Percentiles rank a stretch among this genome's conserved stretches.
Conservation (phyloP, 1,140 invertebrate genomes). For the Solenopsis fugax region DNA sequence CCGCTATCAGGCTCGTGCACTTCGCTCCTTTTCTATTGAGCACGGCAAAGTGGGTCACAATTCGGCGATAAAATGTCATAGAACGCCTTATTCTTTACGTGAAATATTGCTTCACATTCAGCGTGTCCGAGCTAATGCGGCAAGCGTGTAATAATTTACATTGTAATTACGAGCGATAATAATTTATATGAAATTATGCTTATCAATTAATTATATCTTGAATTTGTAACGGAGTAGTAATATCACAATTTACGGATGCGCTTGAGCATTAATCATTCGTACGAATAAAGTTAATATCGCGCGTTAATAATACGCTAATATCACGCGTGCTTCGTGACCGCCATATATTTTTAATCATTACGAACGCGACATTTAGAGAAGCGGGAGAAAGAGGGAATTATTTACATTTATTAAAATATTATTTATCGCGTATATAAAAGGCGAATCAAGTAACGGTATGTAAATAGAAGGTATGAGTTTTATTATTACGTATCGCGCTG, state of each 20-base stretch:
- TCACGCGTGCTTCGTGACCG: background rate
- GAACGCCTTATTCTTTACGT: background rate
- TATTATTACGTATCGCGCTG: slow-evolving; percentile 17
- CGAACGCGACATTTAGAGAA: background rate
- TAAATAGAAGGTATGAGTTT: slow-evolving; percentile 18
- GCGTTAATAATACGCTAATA: slow-evolving; percentile 19
- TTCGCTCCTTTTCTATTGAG: background rate
- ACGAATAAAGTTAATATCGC: background rate
- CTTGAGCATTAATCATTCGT: slow-evolving; percentile 11
- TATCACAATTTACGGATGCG: slow-evolving; percentile 19
- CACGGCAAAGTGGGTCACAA: background rate
- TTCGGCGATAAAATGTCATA: background rate
- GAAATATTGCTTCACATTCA: background rate
- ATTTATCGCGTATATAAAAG: background rate
- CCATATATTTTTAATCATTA: background rate
- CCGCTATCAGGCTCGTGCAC: background rate
- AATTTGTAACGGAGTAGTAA: slow-evolving; percentile 20
- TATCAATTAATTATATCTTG: slow-evolving; percentile 31
- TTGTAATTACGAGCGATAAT: slow-evolving; percentile 6
- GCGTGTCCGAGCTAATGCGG: background rate
- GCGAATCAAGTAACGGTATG: slow-evolving; percentile 16
- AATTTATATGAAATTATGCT: slow-evolving; percentile 20
- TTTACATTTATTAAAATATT: slow-evolving; percentile 22
- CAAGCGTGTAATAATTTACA: background rate
- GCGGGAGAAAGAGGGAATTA: background rate